phyloP scores from a whole-genome alignment of 2,113 vertebrate species.

The Lethenteron camtschaticum region DNA sequence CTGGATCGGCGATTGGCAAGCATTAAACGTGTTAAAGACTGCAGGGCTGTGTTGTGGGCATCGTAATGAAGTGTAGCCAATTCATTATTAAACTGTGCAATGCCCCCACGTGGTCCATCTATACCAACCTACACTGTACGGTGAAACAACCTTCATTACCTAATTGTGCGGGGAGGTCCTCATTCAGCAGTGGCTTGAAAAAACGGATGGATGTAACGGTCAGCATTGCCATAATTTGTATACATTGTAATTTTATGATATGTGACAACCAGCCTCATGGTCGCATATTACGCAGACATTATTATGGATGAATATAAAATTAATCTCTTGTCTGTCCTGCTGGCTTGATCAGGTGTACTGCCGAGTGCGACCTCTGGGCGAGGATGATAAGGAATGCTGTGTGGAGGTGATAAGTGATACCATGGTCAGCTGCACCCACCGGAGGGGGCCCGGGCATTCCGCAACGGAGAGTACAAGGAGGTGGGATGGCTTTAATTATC shows the following conservation, averaged over 20 bases:
- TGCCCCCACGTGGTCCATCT: too few species aligned
- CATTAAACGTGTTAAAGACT: neutral
- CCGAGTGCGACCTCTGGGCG: slow-evolving; percentile 45
- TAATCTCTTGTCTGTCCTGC: neutral
- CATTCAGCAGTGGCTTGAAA: neutral
- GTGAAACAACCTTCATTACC: too few species aligned
- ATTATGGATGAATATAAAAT: neutral
- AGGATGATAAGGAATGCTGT: slow-evolving; percentile 41
- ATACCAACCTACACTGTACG: too few species aligned
- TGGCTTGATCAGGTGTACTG: slow-evolving; percentile 46
- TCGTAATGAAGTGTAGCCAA: too few species aligned
- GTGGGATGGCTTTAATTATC: slow-evolving; percentile 17
- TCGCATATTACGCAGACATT: neutral
- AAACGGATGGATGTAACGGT: neutral
- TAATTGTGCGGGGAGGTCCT: neutral
- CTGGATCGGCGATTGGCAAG: neutral
- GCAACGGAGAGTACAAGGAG: slow-evolving; percentile 78
- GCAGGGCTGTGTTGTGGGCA: neutral
- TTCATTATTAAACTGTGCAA: too few species aligned
- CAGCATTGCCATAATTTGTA: neutral
- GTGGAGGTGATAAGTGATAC: slow-evolving; percentile 59
- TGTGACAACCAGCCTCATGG: neutral
- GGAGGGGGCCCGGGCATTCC: slow-evolving; percentile 43
- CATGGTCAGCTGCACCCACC: slow-evolving; percentile 68
- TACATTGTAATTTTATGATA: neutral